Evolutionary conservation across 2,113 vertebrate species (phyloP).

Genomic region (Origma solitaria): DNA sequence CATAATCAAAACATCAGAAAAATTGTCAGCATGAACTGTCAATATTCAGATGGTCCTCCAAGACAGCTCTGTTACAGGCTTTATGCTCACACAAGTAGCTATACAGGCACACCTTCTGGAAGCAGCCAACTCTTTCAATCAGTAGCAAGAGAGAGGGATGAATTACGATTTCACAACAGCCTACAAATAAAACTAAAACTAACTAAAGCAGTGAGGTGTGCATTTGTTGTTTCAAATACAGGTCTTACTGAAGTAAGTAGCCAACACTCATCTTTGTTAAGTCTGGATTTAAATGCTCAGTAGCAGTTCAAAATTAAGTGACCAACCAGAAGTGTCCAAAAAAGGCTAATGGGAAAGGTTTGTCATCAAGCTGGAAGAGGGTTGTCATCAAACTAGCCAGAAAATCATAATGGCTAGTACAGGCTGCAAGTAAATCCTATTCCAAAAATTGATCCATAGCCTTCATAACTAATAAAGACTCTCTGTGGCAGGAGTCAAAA

Average conservation of each 20-base stretch:
- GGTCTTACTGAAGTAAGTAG: not conserved
- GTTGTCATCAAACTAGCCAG: not conserved
- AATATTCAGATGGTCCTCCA: not conserved
- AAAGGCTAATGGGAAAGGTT: not conserved
- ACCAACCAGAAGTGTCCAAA: not conserved
- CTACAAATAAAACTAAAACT: not conserved
- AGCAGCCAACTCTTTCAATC: not conserved
- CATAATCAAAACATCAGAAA: not conserved
- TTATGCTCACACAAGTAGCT: not conserved
- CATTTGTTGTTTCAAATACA: not conserved
- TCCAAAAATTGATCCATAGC: not conserved
- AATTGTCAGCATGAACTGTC: not conserved
- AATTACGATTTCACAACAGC: not conserved
- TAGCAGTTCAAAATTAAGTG: not conserved
- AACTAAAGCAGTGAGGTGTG: not conserved
- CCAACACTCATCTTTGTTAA: not conserved
- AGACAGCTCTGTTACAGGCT: not conserved
- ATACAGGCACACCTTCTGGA: rapidly evolving
- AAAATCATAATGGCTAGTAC: not conserved
- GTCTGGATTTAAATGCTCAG: not conserved
- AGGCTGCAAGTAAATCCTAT: not conserved
- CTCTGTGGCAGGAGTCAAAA: not conserved
- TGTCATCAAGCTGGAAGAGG: not conserved
- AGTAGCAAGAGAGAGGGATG: not conserved
- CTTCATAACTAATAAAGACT: not conserved